Evolutionary conservation across 2,888 invertebrate genomes (phyloP).

Genomic region (Heliconius charithonia): DNA sequence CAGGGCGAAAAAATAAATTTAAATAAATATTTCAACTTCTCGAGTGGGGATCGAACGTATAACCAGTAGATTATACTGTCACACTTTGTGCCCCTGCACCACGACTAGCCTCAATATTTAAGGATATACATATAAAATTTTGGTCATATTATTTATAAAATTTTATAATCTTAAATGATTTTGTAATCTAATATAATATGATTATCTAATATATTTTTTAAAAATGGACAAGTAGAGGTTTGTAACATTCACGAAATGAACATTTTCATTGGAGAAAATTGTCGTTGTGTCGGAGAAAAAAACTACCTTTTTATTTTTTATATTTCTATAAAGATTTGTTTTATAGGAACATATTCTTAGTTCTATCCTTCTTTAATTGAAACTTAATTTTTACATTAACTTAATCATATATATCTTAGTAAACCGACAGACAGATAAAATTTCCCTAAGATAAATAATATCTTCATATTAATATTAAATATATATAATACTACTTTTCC

Average conservation of each 20-base stretch:
- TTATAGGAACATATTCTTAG: background rate
- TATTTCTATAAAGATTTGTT: background rate
- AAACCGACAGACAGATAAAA: background rate
- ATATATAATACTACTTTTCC: conserved; percentile 13
- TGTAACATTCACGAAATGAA: too few species aligned
- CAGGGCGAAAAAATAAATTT: too few species aligned
- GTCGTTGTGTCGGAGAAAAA: too few species aligned
- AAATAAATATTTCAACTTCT: too few species aligned
- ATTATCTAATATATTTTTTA: too few species aligned
- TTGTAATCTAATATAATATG: too few species aligned
- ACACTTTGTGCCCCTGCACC: too few species aligned
- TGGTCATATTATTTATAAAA: too few species aligned
- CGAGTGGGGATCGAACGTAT: too few species aligned
- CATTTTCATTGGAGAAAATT: background rate
- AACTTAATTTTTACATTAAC: background rate
- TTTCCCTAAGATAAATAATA: background rate
- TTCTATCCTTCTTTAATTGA: background rate
- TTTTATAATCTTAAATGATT: too few species aligned
- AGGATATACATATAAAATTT: background rate
- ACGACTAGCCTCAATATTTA: background rate
- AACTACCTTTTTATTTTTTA: background rate
- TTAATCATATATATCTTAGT: background rate
- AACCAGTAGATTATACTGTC: too few species aligned
- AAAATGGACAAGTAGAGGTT: too few species aligned
- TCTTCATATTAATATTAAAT: conserved; percentile 11